Evolutionary conservation across 2,113 vertebrate genomes (phyloP), one percentile per base, ranked within the genome.

Genomic region (Anguilla rostrata): DNA sequence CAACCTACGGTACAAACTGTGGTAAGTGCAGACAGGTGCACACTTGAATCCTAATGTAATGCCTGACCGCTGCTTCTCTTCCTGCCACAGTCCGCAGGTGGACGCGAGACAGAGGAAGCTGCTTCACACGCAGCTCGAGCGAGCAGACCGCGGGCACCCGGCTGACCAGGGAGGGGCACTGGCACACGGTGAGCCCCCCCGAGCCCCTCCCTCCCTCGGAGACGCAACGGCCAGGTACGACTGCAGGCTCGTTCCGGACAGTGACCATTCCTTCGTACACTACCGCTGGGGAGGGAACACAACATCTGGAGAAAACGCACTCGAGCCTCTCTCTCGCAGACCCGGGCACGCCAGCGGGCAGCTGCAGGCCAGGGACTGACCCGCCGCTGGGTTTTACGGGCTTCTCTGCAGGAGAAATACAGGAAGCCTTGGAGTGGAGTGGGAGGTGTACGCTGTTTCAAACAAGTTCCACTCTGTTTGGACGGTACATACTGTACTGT

Each of bases 401-500:
- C 71, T 4, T 75, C 34, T 75, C 12, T 75, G 26, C 71, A 2
- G 71, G 26, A 34, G 12, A 75, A 75, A 34, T 75, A 75, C 71
- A 75, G 71, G 71, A 75, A 75, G 71, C 71, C 71, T 75, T 75
- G 26, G n/a, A 75, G 71, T 29, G n/a, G n/a, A 34, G 71, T 75
- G 71, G n/a, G 71, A n/a, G 71, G 71, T 8, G n/a, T 34, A 75
- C 12, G n/a, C 1, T 34, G 71, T 75, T 75, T 75, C 71, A 75
- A 75, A 75, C 71, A 75, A 75, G 71, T 34, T n/a, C 71, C n/a
- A 12, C n/a, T 29, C 71, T 75, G 71, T 75, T n/a, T 75, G 71
- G 71, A 75, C 34, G 71, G 71, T n/a, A 75, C 71, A 75, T 6
- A 75, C 71, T 75, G 71, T 75, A 75, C 71, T 75, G 71, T 75